Conservation (phyloP, 2,888 invertebrate species). For the Panzeria rudis region DNA sequence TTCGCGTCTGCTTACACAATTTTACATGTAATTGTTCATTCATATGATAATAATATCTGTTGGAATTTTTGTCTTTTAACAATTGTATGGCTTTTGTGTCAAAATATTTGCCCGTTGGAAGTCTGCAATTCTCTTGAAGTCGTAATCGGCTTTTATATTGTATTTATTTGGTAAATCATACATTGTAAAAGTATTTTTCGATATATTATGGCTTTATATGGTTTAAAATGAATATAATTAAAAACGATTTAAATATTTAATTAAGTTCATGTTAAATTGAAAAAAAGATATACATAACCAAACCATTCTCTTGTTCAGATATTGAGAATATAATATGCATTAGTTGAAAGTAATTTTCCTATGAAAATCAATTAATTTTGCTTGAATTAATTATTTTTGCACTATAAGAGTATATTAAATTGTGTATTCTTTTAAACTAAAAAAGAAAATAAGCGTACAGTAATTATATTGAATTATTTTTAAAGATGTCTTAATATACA, state of each 20-base stretch:
- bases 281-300: slow-evolving; percentile 1
- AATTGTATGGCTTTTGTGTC: slow-evolving; percentile 40
- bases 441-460: too few relatives aligned
- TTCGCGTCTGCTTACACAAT: slow-evolving; percentile 4
- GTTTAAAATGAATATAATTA: slow-evolving; percentile 44
- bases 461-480: too few relatives aligned
- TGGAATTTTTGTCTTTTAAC: slow-evolving; percentile 49
- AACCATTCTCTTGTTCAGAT: neutral
- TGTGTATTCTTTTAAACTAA: too few relatives aligned
- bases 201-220: slow-evolving; percentile 40
- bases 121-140: slow-evolving; percentile 13
- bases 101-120: slow-evolving; percentile 26
- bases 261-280: slow-evolving; percentile 31
- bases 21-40: slow-evolving; percentile 39
- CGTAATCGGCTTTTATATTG: neutral
- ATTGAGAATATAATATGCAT: neutral
- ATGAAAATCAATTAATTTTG: slow-evolving; percentile 40
- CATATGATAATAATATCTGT: slow-evolving; percentile 57
- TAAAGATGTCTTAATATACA: too few relatives aligned
- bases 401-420: too few relatives aligned
- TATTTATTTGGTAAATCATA: slow-evolving; percentile 7
- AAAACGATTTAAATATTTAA: slow-evolving; percentile 42
- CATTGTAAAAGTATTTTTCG: slow-evolving; percentile 30
- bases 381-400: slow-evolving; percentile 9
- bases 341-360: neutral